Evolutionary conservation across 2,888 invertebrate species (phyloP), one percentile per base, ranked within the genome.

Genomic region (Aromia moschata): DNA sequence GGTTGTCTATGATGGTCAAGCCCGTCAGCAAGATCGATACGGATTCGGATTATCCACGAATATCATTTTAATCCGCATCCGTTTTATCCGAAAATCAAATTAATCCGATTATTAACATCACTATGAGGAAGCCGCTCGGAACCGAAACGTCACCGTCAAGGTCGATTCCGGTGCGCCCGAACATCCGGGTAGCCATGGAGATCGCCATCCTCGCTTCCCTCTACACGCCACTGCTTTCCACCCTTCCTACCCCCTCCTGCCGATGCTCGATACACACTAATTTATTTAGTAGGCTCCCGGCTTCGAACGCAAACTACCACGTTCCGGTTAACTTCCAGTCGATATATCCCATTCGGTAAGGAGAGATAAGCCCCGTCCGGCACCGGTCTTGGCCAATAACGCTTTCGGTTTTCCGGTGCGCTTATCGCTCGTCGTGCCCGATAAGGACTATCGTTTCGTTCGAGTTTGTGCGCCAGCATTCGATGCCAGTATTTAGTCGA

Each of bases 271-370:
- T 17, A 40, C 17, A n/a, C 16, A 17, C 40, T 40, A 40, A 17
- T 40, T 40, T 40, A 40, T 40, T 40, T 40, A 40, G 17, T 40
- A 18, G 40, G 16, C n/a, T 16, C 17, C 18, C 17, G 10, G 40
- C 17, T n/a, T 16, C 5, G 16, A 18, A 17, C 7, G 17, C 17
- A 17, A 40, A 17, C 40, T 16, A 5, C 40, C 17, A 17, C 10
- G n/a, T 16, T 40, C 17, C 11, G 16, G 40, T 17, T n/a, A 16
- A 17, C 10, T 16, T n/a, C 2, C 18, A 40, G 40, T 40, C 17
- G 15, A n/a, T 5, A 5, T 9, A 7, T 25, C 25, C n/a, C 4
- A 7, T 25, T 3, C 25, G n/a, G 3, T 7, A 16, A 10, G n/a
- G 4, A 17, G 1, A 40, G 40, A 40, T 40, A 40, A 40, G 17